These are phyloP conservation scores for Acridotheres tristis DNA, from an alignment of 2,797 vertebrate species.

Conservation along the genomic window DNA sequence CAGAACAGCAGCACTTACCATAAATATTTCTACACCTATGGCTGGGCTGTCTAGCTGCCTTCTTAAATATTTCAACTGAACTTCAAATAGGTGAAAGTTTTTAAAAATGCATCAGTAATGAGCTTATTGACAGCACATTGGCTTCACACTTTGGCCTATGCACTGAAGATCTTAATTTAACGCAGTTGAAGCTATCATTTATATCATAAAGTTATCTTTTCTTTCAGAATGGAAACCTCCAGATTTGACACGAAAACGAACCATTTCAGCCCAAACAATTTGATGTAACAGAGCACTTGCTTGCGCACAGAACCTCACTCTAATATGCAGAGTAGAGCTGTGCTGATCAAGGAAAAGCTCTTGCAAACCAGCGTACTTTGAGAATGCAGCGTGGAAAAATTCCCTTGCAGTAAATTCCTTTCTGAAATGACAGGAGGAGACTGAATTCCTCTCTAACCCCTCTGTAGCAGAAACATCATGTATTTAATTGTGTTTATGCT, in stretches of 20 bases:
- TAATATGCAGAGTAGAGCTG: neutral
- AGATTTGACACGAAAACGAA: neutral
- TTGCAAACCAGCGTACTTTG: neutral
- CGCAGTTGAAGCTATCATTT: neutral
- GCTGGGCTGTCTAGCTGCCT: neutral
- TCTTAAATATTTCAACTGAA: neutral
- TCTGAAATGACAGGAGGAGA: neutral
- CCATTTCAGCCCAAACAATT: neutral
- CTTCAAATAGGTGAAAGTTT: neutral
- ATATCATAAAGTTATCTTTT: neutral
- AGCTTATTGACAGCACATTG: neutral
- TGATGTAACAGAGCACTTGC: neutral
- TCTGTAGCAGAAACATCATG: neutral
- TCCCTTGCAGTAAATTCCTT: neutral
- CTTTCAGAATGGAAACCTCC: neutral
- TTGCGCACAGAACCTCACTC: neutral
- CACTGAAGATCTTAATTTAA: neutral
- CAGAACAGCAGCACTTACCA: accelerated
- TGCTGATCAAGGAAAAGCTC: neutral
- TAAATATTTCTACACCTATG: neutral
- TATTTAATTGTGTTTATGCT: neutral
- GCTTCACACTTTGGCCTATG: neutral
- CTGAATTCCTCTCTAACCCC: neutral
- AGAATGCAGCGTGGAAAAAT: neutral
- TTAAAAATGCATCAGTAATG: neutral